Percentiles rank a stretch among this genome's conserved stretches.
phyloP scores from a whole-genome alignment of 2,113 vertebrate species.

The Corydoras maculifer region DNA sequence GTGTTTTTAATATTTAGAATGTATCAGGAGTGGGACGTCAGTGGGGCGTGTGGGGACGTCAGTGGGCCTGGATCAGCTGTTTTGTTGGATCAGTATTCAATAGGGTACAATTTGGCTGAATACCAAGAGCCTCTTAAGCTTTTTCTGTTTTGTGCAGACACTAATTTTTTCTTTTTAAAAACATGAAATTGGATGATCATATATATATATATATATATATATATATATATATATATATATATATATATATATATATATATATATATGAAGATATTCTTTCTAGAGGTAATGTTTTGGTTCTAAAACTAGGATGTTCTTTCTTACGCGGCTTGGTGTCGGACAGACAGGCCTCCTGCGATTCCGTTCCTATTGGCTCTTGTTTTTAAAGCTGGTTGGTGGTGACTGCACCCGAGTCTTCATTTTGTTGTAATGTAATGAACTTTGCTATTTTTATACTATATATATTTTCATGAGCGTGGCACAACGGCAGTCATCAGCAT shows the following conservation, averaged over 20 bases:
- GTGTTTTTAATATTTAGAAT: slow-evolving; percentile 68
- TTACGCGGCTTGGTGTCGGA: slow-evolving; percentile 51
- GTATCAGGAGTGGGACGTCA: slow-evolving; percentile 53
- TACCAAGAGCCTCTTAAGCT: slow-evolving; percentile 42
- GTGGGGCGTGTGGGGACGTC: slow-evolving; percentile 13
- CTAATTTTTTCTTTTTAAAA: slow-evolving; percentile 53
- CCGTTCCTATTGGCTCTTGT: slow-evolving; percentile 14
- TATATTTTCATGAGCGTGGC: slow-evolving; percentile 52
- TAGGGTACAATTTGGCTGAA: slow-evolving; percentile 37
- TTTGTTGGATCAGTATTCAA: slow-evolving; percentile 43
- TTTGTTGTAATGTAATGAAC: slow-evolving; percentile 25
- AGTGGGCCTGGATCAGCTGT: slow-evolving; percentile 26
- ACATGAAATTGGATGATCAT: slow-evolving; percentile 52
- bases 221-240: too few species aligned
- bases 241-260: slow-evolving; percentile 51
- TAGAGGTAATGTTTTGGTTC: slow-evolving; percentile 61
- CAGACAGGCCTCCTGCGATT: slow-evolving; percentile 50
- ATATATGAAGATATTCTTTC: slow-evolving; percentile 58
- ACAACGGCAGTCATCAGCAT: slow-evolving; percentile 42
- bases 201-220: slow-evolving; percentile 4
- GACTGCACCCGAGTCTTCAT: slow-evolving; percentile 38
- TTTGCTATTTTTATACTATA: slow-evolving; percentile 50
- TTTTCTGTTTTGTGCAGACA: slow-evolving; percentile 49
- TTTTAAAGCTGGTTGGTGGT: slow-evolving; percentile 14
- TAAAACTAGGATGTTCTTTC: slow-evolving; percentile 63